Conservation (phyloP, 2,113 vertebrate species). For the Spea bombifrons region DNA sequence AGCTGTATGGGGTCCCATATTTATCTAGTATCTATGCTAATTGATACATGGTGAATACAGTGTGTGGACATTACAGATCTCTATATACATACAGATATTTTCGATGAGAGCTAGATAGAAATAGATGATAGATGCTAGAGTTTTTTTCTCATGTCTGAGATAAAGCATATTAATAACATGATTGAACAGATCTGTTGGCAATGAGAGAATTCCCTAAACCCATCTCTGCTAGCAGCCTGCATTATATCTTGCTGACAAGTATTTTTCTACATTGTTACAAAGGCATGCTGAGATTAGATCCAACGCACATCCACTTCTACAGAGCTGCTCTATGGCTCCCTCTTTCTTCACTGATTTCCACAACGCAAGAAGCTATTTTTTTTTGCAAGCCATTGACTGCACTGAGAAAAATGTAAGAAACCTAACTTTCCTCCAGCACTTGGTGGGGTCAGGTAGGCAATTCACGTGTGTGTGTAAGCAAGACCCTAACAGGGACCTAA, state of each 20-base stretch:
- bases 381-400: not conserved
- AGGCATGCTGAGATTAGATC: constrained; percentile 8
- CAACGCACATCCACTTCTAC: not conserved
- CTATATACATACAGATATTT: no score
- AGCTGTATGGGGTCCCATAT: no score
- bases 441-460: not conserved
- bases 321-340: not conserved
- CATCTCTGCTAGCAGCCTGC: not conserved
- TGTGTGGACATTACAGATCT: no score
- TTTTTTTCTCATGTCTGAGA: no score
- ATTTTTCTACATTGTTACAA: not conserved
- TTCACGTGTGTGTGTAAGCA: not conserved
- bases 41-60: no score
- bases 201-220: not conserved
- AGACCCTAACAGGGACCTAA: not conserved
- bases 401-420: not conserved
- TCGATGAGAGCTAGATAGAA: no score
- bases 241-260: constrained; percentile 14
- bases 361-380: not conserved
- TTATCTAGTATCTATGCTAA: no score
- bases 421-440: constrained; percentile 16
- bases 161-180: no score
- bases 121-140: no score
- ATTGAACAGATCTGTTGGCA: no score
- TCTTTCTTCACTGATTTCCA: constrained; percentile 1